Evolutionary conservation across 2,888 invertebrate species (phyloP), one percentile per base, ranked within the genome.

Genomic region (Cantharis rufa): DNA sequence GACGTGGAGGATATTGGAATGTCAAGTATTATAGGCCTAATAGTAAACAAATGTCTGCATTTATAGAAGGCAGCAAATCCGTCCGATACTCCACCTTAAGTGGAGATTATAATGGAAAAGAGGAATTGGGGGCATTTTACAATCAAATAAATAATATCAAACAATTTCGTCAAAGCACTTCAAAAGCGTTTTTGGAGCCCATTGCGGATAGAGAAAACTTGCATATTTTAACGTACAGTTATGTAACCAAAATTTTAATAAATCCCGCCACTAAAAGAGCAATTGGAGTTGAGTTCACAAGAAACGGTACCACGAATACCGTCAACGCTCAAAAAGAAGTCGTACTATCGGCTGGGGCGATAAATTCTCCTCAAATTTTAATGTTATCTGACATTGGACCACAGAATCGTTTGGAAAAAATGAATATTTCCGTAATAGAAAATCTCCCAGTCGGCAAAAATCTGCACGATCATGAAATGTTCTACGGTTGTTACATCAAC

Each of bases 321-420:
- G 91, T 91, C 0, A 84, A 83, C 74, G 93, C 93, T 0, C 88
- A 90, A 64, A 92, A 90, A 82, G 94, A 94, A 87, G 92, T 96
- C 0, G 92, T 96, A 74, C 79, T 95, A 3, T 92, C 93, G 10
- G 94, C 93, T 1, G 96, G 96, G 0, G 92, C 95, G 0, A 92
- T 96, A 75, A 95, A 94, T 81, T 78, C 84, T 10, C 84, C 85
- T 0, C 84, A 84, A 73, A 69, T 85, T 1, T 71, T 85, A 11
- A 83, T 84, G 84, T 70, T 85, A 7, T 84, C 84, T 16, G 85
- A 85, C 15, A 78, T 85, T n/a, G 85, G 85, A 3, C 85, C 85
- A 1, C 69, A 76, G 64, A 70, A 79, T 4, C 81, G 84, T 24
- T 71, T 85, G 15, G 24, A 76, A 16, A 71, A 79, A 24, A 68